phyloP scores from a whole-genome alignment of 2,888 invertebrate species.

The Acanthoscelides obtectus region DNA sequence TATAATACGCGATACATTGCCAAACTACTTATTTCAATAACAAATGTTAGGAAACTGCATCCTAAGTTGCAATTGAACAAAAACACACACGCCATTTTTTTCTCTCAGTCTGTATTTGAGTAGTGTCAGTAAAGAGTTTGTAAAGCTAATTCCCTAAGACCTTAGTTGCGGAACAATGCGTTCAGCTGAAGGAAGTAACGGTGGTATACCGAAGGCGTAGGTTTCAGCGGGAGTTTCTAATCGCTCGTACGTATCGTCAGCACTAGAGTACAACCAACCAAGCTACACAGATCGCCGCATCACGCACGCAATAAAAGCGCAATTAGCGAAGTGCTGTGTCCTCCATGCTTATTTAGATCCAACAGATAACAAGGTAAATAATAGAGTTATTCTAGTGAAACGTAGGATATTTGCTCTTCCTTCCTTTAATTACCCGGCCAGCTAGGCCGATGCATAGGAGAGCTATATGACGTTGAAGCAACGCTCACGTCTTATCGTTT shows the following conservation, averaged over 20 bases:
- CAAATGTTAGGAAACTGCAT: too few species aligned
- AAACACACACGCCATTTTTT: too few species aligned
- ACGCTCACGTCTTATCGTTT: background rate
- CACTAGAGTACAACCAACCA: background rate
- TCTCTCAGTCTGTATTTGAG: too few species aligned
- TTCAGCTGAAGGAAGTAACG: background rate
- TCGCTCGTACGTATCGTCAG: background rate
- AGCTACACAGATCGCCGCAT: conserved; percentile 3
- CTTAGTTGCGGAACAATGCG: background rate
- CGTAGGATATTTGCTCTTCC: conserved; percentile 42
- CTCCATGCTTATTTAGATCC: conserved; percentile 47
- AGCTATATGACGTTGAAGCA: background rate
- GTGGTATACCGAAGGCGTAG: background rate
- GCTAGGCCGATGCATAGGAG: conserved; percentile 3
- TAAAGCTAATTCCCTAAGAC: too few species aligned
- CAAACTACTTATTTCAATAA: too few species aligned
- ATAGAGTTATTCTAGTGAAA: conserved; percentile 44
- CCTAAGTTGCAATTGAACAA: too few species aligned
- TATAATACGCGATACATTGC: too few species aligned
- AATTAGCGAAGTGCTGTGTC: conserved; percentile 45
- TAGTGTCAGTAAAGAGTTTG: too few species aligned
- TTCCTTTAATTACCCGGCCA: conserved; percentile 38
- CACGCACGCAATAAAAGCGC: conserved; percentile 40
- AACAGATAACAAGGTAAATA: conserved; percentile 41
- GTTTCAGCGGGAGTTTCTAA: background rate